Evolutionary conservation across 2,888 invertebrate species (phyloP).

Genomic region (Heteromurus nitidus): DNA sequence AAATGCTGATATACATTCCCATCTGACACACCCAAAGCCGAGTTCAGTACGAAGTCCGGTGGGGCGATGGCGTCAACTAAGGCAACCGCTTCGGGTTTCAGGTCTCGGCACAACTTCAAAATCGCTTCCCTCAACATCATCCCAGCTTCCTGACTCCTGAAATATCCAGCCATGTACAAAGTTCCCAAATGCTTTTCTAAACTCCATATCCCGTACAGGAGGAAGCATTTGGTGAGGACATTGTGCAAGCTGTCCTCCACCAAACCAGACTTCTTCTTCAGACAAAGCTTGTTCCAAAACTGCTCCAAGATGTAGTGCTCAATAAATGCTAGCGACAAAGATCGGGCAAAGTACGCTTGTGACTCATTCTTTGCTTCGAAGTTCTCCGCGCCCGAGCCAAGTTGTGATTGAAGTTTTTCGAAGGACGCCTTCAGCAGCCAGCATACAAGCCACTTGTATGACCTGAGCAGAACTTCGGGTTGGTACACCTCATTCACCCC

Average conservation of each 20-base stretch:
- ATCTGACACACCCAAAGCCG: constrained; percentile 88
- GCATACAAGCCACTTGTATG: constrained; percentile 88
- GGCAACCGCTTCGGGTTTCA: constrained; percentile 85
- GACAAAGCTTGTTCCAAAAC: constrained; percentile 78
- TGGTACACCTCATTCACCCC: constrained; percentile 78
- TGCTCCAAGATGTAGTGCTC: constrained; percentile 78
- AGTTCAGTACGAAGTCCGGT: constrained; percentile 86
- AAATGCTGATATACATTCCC: constrained; percentile 88
- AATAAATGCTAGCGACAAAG: constrained; percentile 84
- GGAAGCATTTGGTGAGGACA: constrained; percentile 80
- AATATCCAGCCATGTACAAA: constrained; percentile 81
- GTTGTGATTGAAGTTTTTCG: constrained; percentile 78
- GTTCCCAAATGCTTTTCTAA: constrained; percentile 86
- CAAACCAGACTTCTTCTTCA: not conserved
- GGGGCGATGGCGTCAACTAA: constrained; percentile 87
- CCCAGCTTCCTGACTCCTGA: constrained; percentile 78
- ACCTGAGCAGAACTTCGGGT: constrained; percentile 80
- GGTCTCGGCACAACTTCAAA: constrained; percentile 81
- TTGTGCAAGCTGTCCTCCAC: constrained; percentile 74
- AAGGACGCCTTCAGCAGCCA: constrained; percentile 84
- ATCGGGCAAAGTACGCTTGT: constrained; percentile 88
- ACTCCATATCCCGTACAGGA: constrained; percentile 81
- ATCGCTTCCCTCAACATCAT: constrained; percentile 82
- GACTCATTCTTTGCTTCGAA: constrained; percentile 89
- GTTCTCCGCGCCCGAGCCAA: constrained; percentile 79